These are phyloP conservation scores for Hemitrygon akajei DNA, from an alignment of 2,797 vertebrate species.

Conservation along the genomic window DNA sequence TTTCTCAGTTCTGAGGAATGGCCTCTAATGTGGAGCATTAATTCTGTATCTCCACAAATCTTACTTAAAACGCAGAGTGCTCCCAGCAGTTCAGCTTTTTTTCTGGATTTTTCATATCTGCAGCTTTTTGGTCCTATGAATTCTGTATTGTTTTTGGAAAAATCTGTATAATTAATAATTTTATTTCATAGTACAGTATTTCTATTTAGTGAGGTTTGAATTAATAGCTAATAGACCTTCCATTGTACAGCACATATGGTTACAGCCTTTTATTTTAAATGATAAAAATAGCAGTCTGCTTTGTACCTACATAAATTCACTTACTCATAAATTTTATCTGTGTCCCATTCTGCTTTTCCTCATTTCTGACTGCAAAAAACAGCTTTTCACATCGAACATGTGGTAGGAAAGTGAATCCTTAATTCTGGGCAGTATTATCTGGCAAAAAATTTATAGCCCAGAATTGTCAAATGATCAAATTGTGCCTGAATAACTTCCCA, in stretches of 20 bases:
- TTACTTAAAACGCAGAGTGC: too few relatives aligned
- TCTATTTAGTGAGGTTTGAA: neutral
- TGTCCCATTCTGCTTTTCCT: neutral
- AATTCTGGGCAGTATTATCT: slow-evolving; percentile 1
- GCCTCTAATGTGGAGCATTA: too few relatives aligned
- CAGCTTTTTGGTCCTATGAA: neutral
- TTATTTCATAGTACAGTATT: neutral
- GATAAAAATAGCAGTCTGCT: slow-evolving; percentile 5
- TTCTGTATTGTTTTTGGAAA: neutral
- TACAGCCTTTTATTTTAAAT: neutral
- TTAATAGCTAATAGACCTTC: neutral
- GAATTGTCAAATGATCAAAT: neutral
- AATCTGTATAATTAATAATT: neutral
- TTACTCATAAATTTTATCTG: neutral
- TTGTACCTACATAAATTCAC: slow-evolving; percentile 13
- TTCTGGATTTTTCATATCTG: too few relatives aligned
- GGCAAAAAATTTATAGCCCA: slow-evolving; percentile 21
- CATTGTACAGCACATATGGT: neutral
- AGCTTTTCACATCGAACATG: neutral
- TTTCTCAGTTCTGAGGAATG: too few relatives aligned
- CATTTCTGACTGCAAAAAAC: neutral
- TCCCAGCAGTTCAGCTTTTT: too few relatives aligned
- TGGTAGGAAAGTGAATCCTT: neutral
- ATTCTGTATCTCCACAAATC: too few relatives aligned
- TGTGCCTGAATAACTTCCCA: neutral